phyloP scores from a whole-genome alignment of 2,888 invertebrate genomes.

The Drosophila hamatofila region DNA sequence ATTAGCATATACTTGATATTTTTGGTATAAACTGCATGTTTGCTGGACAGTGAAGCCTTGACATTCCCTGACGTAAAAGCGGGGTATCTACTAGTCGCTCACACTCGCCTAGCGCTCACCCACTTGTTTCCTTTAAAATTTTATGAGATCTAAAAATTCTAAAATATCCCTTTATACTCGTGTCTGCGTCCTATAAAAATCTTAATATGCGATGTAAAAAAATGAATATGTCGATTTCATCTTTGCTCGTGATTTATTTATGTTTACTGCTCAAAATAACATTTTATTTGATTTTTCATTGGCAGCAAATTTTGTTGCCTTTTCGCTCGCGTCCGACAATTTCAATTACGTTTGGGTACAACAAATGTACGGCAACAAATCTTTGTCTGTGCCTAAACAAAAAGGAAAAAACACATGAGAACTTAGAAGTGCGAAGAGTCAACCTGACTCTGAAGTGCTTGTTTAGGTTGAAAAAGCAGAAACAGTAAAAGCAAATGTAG shows the following conservation, averaged over 20 bases:
- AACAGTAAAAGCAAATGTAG: background rate
- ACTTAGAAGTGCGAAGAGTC: background rate
- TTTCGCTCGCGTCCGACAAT: constrained; percentile 20
- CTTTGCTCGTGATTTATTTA: constrained; percentile 12
- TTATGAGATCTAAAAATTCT: background rate
- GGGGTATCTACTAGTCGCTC: background rate
- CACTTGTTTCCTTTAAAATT: background rate
- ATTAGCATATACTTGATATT: too few relatives aligned
- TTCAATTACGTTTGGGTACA: constrained; percentile 66
- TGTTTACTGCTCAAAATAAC: constrained; percentile 6
- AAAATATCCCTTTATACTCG: background rate
- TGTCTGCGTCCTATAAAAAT: background rate
- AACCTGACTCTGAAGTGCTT: background rate
- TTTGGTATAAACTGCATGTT: too few relatives aligned
- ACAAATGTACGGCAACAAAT: constrained; percentile 72
- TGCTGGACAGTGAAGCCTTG: too few relatives aligned
- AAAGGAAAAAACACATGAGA: background rate
- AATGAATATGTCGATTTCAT: background rate
- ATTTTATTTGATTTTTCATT: constrained; percentile 30
- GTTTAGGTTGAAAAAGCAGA: too few relatives aligned
- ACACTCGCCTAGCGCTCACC: background rate
- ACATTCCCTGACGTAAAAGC: too few relatives aligned
- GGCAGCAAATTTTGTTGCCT: background rate
- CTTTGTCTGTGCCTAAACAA: constrained; percentile 36
- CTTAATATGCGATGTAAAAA: constrained; percentile 8